Evolutionary conservation across 2,113 vertebrate species (phyloP), one percentile per base, ranked within the genome.

Genomic region (Carlito syrichta): DNA sequence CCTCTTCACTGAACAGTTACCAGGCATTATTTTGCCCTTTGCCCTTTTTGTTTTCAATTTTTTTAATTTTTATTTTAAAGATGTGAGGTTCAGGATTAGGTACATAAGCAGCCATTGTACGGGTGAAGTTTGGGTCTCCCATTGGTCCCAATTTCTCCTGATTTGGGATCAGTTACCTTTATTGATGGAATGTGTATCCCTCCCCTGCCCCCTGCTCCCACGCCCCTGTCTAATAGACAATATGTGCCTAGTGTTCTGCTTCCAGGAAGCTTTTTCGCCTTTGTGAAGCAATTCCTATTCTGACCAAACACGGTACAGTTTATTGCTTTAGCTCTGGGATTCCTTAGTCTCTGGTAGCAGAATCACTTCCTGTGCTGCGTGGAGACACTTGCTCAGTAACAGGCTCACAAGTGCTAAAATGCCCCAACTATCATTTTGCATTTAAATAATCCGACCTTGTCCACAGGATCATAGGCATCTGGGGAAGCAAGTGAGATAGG

Each of bases 361-460:
- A 45, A 63, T 87, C 79, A 54, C 3, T 96, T 83, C 86, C 77
- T 68, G 69, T 90, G 78, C 62, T 94, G n/a, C 82, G 95, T 14
- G 17, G 38, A 94, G 74, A 7, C 12, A 82, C 22, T 73, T 68
- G 9, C 45, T 85, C 10, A 45, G n/a, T 16, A 62, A 43, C 27
- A 20, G 43, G 8, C 25, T 63, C 82, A 94, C 27, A 62, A 48
- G 76, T 48, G 16, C 19, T 66, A 78, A 4, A 17, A 22, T 48
- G 45, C 68, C 81, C 86, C n/a, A 96, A 1, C 54, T 25, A 84
- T 96, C 48, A 85, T 98, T 94, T 98, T 96, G 97, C 35, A 97
- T 86, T 97, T 98, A 97, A 98, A 97, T 97, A 98, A 98, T 95
- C 96, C 89, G 92, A 6, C 16, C 13, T 66, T 50, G 1, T 50